Conservation (phyloP, 2,797 vertebrate genomes). For the Gobio occitaniae region DNA sequence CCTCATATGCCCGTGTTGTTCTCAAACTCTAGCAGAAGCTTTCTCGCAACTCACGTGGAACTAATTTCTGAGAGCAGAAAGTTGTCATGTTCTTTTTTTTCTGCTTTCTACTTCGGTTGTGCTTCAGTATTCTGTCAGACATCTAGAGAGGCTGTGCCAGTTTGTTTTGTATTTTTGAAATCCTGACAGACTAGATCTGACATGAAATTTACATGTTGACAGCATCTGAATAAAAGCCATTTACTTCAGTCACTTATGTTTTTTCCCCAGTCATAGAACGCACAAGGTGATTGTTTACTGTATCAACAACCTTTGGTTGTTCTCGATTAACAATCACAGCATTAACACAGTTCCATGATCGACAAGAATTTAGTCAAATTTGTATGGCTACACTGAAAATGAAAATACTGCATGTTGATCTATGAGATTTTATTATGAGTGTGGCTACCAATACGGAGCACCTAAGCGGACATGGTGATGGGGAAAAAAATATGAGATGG, state of each 20-base stretch:
- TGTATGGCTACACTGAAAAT: neutral
- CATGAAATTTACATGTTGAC: constrained; percentile 20
- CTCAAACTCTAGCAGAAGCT: constrained; percentile 44
- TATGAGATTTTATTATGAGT: neutral
- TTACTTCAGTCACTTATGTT: neutral
- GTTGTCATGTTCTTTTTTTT: constrained; percentile 28
- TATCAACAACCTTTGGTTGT: neutral
- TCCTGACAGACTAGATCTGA: constrained; percentile 26
- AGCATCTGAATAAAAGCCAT: constrained; percentile 25
- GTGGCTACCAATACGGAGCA: neutral
- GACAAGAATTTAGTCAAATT: neutral
- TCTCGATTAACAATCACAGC: neutral
- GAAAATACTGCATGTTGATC: neutral
- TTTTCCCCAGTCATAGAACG: neutral
- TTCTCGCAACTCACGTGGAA: constrained; percentile 36
- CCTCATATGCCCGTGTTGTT: constrained; percentile 26
- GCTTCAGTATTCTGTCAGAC: constrained; percentile 41
- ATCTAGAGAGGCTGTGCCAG: constrained; percentile 2
- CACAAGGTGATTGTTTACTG: neutral
- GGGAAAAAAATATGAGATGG: neutral
- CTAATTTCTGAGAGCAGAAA: constrained; percentile 50
- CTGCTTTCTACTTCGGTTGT: constrained; percentile 15
- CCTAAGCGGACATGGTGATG: neutral
- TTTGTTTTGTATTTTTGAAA: constrained; percentile 27
- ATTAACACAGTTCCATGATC: neutral